A percentile compares a stretch with the other conserved stretches of the same genome.
phyloP scores from a whole-genome alignment of 2,797 vertebrate genomes.

The Chanos chanos region DNA sequence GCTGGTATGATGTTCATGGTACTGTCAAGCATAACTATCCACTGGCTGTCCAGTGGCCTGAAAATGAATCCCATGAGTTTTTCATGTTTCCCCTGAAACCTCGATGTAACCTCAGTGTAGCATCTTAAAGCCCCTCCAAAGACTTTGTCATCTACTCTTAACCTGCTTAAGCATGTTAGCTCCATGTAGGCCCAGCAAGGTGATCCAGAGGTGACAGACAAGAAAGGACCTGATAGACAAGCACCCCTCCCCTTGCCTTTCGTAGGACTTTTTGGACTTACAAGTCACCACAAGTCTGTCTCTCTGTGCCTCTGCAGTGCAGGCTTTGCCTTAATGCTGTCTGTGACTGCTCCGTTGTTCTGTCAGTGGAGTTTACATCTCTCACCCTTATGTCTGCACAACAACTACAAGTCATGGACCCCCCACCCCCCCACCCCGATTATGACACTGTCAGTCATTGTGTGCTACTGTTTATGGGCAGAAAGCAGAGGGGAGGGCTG shows the following conservation, averaged over 20 bases:
- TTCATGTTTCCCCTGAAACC: constrained; percentile 36
- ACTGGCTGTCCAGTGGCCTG: not conserved
- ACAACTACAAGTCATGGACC: constrained; percentile 8
- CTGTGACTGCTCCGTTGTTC: constrained; percentile 12
- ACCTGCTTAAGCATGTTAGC: constrained; percentile 42
- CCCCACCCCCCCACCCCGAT: too few relatives aligned
- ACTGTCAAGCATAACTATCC: not conserved
- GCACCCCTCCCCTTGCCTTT: constrained; percentile 16
- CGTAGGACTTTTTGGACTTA: constrained; percentile 11
- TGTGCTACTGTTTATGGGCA: too few relatives aligned
- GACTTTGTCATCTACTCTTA: constrained; percentile 47
- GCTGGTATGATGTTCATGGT: not conserved
- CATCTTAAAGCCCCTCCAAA: constrained; percentile 47
- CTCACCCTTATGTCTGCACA: constrained; percentile 30
- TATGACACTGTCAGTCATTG: too few relatives aligned
- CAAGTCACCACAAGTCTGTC: constrained; percentile 41
- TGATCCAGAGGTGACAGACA: constrained; percentile 50
- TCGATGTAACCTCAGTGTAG: constrained; percentile 34
- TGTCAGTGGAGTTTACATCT: constrained; percentile 24
- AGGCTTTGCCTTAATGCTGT: constrained; percentile 4
- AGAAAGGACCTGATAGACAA: constrained; percentile 27
- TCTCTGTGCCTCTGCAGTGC: not conserved
- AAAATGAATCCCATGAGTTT: constrained; percentile 33
- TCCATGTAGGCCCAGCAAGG: constrained; percentile 30
- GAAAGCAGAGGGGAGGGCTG: too few relatives aligned